Evolutionary conservation across 1,140 invertebrate species (phyloP), one percentile per base, ranked within the genome.

Genomic region (Idris sp.): DNA sequence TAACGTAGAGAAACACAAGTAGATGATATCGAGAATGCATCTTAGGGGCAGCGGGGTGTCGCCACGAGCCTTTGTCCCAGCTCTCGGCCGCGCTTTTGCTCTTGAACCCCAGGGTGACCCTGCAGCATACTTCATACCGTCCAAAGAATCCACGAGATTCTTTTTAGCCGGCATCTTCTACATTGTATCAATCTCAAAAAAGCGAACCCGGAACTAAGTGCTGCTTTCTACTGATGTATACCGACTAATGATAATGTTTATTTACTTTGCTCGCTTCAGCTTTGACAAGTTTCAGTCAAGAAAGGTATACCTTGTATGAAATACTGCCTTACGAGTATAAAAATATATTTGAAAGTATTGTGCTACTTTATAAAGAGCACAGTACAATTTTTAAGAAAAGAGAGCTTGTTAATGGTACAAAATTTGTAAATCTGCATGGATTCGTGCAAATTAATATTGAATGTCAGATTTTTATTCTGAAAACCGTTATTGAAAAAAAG

Each of bases 1-100:
- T 84, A 86, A 85, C 79, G 82, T 77, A 79, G 78, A 84, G 80
- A 86, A 87, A 87, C 82, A 87, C 79, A 79, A 79, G 83, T 85
- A 85, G 83, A 85, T 83, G 77, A 83, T 84, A 83, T 84, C 84
- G 79, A 74, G 76, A 78, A 80, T 83, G 80, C 82, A 84, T 81
- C 80, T 82, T 80, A 74, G 79, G 80, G 78, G 75, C 81, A 80
- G 78, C 79, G 79, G 81, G 81, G 78, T 78, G 81, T 85, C 79
- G 80, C 79, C 79, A 77, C 81, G 78, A 80, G 74, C 80, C 81
- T 84, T 84, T 84, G 82, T 84, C 80, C 81, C 59, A 58, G 54
- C 79, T 78, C 76, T 71, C 68, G 73, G 74, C 76, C 76, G 72
- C 76, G 62, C 76, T 78, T 78, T 75, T 78, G 53, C 72, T 75